Percentiles rank a stretch among this genome's conserved stretches.
phyloP scores from a whole-genome alignment of 2,797 vertebrate species.

The Enteromius unitaeniatus region DNA sequence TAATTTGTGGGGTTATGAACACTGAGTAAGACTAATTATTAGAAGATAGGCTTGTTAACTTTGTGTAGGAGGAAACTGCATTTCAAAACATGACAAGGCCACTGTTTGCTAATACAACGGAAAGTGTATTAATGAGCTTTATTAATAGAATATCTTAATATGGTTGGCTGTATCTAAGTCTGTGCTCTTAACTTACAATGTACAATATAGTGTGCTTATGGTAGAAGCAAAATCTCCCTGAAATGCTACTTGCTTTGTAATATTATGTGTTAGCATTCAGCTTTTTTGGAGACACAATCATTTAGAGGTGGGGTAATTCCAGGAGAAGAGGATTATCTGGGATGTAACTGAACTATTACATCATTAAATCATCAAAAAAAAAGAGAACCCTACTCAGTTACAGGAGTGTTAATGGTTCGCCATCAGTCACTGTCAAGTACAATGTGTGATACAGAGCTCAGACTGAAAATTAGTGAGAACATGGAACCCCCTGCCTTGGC shows the following conservation, averaged over 20 bases:
- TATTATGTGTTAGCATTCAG: conserved; percentile 6
- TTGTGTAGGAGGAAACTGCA: background rate
- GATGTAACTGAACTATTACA: conserved; percentile 62
- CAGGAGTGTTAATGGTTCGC: conserved; percentile 14
- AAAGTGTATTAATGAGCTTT: background rate
- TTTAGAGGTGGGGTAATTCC: conserved; percentile 74
- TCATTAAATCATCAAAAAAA: conserved; percentile 29
- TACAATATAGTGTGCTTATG: background rate
- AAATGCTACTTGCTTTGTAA: conserved; percentile 15
- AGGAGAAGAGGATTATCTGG: conserved; percentile 73
- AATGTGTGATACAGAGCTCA: conserved; percentile 1
- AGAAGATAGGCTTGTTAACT: conserved; percentile 5
- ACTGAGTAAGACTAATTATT: background rate
- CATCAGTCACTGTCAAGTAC: conserved; percentile 33
- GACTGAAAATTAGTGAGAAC: background rate
- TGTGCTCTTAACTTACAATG: background rate
- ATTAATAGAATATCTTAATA: conserved; percentile 5
- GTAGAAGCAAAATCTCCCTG: background rate
- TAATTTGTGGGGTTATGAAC: background rate
- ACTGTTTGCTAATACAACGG: background rate
- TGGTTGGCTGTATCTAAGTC: background rate
- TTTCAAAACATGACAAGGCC: background rate
- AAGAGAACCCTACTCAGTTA: background rate
- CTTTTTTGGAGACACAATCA: conserved; percentile 23
- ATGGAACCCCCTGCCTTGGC: background rate